Percentiles rank a stretch among this genome's conserved stretches.
Evolutionary conservation across 2,888 invertebrate species (phyloP).

Genomic region (Drosophila recens): DNA sequence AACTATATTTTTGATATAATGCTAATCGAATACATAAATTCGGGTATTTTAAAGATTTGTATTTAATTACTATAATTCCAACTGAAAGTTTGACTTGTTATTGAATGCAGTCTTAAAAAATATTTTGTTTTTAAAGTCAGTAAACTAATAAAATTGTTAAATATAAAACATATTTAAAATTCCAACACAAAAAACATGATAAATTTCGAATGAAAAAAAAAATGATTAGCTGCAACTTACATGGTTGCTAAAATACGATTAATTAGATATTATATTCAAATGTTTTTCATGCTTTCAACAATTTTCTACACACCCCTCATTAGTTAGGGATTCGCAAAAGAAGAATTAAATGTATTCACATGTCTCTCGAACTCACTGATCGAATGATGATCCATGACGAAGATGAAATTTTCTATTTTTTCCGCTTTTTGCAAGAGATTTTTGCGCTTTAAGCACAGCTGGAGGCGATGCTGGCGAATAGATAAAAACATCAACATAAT

Average conservation of each 20-base stretch:
- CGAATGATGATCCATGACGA: slow-evolving; percentile 60
- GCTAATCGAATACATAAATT: slow-evolving; percentile 25
- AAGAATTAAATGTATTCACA: slow-evolving; percentile 25
- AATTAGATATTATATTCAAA: slow-evolving; percentile 2
- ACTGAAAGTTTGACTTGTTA: background rate
- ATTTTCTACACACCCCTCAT: background rate
- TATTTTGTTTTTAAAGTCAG: background rate
- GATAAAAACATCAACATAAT: slow-evolving; percentile 64
- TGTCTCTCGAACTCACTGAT: slow-evolving; percentile 9
- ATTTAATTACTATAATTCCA: slow-evolving; percentile 12
- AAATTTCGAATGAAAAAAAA: background rate
- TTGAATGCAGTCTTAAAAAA: slow-evolving; percentile 19
- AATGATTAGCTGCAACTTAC: slow-evolving; percentile 33
- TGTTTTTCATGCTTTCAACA: slow-evolving; percentile 41
- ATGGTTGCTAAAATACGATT: slow-evolving; percentile 30
- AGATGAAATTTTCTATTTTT: slow-evolving; percentile 35
- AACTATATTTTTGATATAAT: slow-evolving; percentile 26
- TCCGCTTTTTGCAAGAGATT: slow-evolving; percentile 42
- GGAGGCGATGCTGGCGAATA: slow-evolving; percentile 33
- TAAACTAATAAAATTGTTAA: slow-evolving; percentile 1
- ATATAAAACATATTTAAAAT: background rate
- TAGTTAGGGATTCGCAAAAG: background rate
- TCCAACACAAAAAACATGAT: background rate
- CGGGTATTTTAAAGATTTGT: background rate
- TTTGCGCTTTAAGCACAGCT: slow-evolving; percentile 45